A percentile compares a stretch with the other conserved stretches of the same genome.
Evolutionary conservation across 2,797 vertebrate species (phyloP).

Genomic region (Aotus griseimembra): DNA sequence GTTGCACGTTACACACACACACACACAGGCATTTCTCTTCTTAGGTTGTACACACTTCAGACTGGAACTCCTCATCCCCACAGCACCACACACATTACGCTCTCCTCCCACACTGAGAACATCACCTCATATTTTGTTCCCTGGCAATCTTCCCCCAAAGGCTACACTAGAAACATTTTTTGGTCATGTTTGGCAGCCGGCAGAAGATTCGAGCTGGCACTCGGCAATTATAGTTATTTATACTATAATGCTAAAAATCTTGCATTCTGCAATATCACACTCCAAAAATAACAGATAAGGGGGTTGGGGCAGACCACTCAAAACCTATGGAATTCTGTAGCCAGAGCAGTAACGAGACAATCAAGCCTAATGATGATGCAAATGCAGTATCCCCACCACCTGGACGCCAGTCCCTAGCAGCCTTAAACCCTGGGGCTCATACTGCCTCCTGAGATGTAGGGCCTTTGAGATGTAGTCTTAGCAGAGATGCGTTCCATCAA

Average conservation of each 20-base stretch:
- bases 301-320: neutral
- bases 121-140: neutral
- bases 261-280: constrained; percentile 14
- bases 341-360: neutral
- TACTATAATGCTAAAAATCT: neutral
- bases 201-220: neutral
- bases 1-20: neutral
- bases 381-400: neutral
- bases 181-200: neutral
- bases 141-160: neutral
- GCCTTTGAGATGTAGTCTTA: neutral
- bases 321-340: neutral
- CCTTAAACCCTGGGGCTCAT: neutral
- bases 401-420: neutral
- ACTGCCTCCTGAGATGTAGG: neutral
- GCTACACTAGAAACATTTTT: neutral
- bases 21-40: neutral
- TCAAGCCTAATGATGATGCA: neutral
- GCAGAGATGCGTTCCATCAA: neutral
- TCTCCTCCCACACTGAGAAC: neutral
- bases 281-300: neutral
- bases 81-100: neutral
- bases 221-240: neutral
- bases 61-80: neutral
- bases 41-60: neutral